Percentiles rank a stretch among this genome's conserved stretches.
These are phyloP conservation scores for Yponomeuta cagnagella DNA, from an alignment of 2,888 invertebrate species.

Conservation along the genomic window DNA sequence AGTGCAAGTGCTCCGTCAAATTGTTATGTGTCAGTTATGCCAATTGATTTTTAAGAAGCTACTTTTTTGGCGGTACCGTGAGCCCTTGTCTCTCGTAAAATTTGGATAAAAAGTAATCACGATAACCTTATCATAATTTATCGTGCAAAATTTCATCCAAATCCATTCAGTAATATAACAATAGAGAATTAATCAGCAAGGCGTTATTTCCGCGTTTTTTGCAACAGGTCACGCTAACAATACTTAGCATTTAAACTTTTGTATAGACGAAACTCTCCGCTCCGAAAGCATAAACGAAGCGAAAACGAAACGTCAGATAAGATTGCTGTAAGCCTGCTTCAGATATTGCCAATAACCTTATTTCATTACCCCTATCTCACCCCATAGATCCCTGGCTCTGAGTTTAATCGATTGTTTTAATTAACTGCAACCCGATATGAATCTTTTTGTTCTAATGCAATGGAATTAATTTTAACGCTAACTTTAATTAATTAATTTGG, in stretches of 20 bases:
- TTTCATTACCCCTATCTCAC: conserved; percentile 6
- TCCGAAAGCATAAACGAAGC: background rate
- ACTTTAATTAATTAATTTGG: background rate
- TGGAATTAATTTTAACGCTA: background rate
- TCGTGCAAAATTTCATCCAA: no score
- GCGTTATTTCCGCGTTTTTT: background rate
- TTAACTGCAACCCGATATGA: background rate
- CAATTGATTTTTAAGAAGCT: no score
- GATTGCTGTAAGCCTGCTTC: background rate
- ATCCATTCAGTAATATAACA: background rate
- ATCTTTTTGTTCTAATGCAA: background rate
- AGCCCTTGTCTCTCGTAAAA: no score
- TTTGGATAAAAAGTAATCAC: no score
- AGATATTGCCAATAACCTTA: conserved; percentile 4
- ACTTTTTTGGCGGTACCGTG: no score
- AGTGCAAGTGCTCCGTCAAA: no score
- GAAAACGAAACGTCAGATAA: background rate
- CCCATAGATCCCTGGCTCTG: background rate
- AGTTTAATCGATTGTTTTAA: conserved; percentile 6
- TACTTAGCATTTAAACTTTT: background rate
- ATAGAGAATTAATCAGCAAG: background rate
- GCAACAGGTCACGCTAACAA: background rate
- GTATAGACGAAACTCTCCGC: background rate
- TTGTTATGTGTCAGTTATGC: no score
- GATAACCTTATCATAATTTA: no score